phyloP scores from a whole-genome alignment of 2,888 invertebrate genomes.

The Pristionchus fissidentatus region DNA sequence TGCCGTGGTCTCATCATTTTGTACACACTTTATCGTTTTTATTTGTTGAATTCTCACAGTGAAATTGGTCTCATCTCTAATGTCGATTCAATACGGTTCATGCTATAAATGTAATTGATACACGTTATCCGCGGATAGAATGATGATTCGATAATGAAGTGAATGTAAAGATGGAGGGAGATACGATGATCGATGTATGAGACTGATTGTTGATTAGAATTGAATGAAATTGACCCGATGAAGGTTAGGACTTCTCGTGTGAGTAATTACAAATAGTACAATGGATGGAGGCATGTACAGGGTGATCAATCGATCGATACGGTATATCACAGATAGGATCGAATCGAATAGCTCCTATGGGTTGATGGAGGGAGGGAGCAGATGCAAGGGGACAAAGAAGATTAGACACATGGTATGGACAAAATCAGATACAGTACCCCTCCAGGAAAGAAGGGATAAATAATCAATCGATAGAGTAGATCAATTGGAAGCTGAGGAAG shows the following conservation, averaged over 20 bases:
- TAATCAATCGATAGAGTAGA: no score
- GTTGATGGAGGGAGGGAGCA: not conserved
- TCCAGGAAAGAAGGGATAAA: not conserved
- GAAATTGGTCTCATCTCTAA: constrained; percentile 39
- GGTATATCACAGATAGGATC: not conserved
- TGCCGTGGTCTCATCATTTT: constrained; percentile 18
- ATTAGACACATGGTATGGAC: not conserved
- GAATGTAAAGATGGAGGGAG: not conserved
- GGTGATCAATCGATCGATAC: not conserved
- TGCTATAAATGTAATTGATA: constrained; percentile 17
- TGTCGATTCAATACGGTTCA: constrained; percentile 36
- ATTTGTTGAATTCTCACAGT: constrained; percentile 39
- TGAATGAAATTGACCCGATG: constrained; percentile 11
- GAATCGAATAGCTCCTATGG: not conserved
- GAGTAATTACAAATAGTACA: constrained; percentile 38
- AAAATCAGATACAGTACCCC: not conserved
- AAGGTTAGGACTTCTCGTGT: not conserved
- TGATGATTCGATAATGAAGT: constrained; percentile 23
- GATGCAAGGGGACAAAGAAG: not conserved
- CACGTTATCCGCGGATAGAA: constrained; percentile 12
- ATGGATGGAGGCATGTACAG: constrained; percentile 23
- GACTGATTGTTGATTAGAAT: constrained; percentile 43
- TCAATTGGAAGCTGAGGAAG: constrained; percentile 38
- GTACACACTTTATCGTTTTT: constrained; percentile 30
- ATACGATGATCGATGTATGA: constrained; percentile 15